Evolutionary conservation across 2,113 vertebrate genomes (phyloP), one percentile per base, ranked within the genome.

Genomic region (Manacus vitellinus): DNA sequence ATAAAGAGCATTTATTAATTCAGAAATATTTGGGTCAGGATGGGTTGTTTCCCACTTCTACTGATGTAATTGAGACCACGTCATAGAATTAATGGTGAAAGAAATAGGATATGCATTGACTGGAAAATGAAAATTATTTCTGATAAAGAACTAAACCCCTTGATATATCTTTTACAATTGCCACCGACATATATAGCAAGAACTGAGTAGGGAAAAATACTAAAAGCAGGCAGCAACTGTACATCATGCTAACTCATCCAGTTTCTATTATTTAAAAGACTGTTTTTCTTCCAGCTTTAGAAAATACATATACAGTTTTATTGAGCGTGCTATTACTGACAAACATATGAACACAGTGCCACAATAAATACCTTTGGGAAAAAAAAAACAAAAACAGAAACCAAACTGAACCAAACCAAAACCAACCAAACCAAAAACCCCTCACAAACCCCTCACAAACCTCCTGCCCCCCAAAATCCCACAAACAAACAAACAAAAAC

Each of bases 51-150:
- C 95, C 96, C 85, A 97, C 84, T 97, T 97, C 89, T 97, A 70
- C 91, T 82, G 65, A 92, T 97, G 93, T 96, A 98, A 97, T 98
- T 97, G 97, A 98, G 97, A 97, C 95, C 91, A 94, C 92, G 94
- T 94, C 97, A 97, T 93, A 97, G 98, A 98, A 98, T 98, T 98
- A 98, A 98, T 98, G 97, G 95, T 97, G 98, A 97, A 98, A 98
- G 95, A 98, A 98, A 98, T 98, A 98, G 98, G 97, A 97, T 98
- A 98, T 51, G 94, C 97, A 97, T 98, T 98, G 97, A 97, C 95
- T 98, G 97, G 97, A 98, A 98, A 98, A 98, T 97, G 77, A 96
- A 97, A 97, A 97, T 97, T 97, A 97, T 98, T 98, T 97, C 97
- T 97, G 95, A 96, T 97, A 95, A 96, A 96, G 94, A 95, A 85